Base-by-base conservation (phyloP, 2,113 vertebrate species). In the Anarrhichthys ocellatus region DNA sequence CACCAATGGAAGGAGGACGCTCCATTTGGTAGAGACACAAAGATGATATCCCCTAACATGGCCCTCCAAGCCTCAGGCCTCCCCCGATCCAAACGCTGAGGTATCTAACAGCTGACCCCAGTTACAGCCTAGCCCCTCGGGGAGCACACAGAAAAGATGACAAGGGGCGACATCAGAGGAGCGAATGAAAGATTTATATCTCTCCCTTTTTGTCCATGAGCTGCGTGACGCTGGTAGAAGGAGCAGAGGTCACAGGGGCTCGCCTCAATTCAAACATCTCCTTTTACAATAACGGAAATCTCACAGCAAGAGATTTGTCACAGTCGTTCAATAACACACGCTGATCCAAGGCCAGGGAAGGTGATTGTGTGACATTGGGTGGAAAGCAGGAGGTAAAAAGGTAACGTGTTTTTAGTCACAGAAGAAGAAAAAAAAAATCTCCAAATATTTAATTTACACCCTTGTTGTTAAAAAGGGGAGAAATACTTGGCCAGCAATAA, bases 181-280 rank as follows among this genome's bases (percentile, higher is more conserved):
- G 56, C 73, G 88, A 89, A 83, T 80, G 66, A 83, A 82, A 89
- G 89, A 94, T 92, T 86, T 88, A 82, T 88, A 88, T 89, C 88
- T 87, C 86, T 70, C 56, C 4, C 74, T 66, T 82, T 82, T 77
- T 79, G 63, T 69, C 54, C 38, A 38, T 52, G 44, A 76, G 89
- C 80, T 29, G 66, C 54, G 36, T 69, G 84, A 92, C 72, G 90
- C 92, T 76, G n/a, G 68, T 38, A 20, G 54, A 73, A 58, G 46
- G 85, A 29, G 70, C 84, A 87, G 65, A 82, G 91, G 92, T 92
- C 81, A 86, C 1, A 9, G 65, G 75, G 75, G 73, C 75, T 74
- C 5, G 70, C 58, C 61, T 90, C 67, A 11, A 62, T 73, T 81
- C 54, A 50, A 73, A 73, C 66, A 22, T 84, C 83, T 81, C 46